phyloP scores from a whole-genome alignment of 2,113 vertebrate genomes.

The Cebidichthys violaceus region DNA sequence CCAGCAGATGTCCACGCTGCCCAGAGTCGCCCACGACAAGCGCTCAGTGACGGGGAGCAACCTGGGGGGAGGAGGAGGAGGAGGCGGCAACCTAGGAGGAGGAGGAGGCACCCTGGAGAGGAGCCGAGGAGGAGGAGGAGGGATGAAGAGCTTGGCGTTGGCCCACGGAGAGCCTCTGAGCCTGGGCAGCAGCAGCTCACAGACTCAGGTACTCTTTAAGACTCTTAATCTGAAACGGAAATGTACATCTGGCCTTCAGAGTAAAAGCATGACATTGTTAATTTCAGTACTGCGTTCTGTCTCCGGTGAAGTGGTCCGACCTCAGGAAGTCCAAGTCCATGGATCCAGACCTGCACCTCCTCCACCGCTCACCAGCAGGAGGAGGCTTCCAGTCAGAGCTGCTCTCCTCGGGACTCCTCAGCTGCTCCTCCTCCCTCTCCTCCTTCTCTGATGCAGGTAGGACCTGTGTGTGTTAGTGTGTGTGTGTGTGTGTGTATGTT shows the following conservation, averaged over 20 bases:
- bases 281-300: slow-evolving; percentile 89
- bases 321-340: slow-evolving; percentile 88
- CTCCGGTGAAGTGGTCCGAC: slow-evolving; percentile 92
- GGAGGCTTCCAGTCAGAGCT: slow-evolving; percentile 72
- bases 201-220: slow-evolving; percentile 52
- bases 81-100: slow-evolving; percentile 76
- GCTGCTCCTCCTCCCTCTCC: slow-evolving; percentile 82
- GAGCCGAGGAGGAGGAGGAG: slow-evolving; percentile 76
- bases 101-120: slow-evolving; percentile 76
- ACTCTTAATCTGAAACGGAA: background rate
- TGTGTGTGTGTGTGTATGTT: no score
- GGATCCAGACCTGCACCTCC: slow-evolving; percentile 85
- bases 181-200: slow-evolving; percentile 66
- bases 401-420: slow-evolving; percentile 79
- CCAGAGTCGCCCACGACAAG: slow-evolving; percentile 88
- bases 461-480: no score
- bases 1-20: slow-evolving; percentile 90
- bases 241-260: background rate
- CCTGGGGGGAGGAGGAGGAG: slow-evolving; percentile 77
- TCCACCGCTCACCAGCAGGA: slow-evolving; percentile 83
- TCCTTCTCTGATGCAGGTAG: slow-evolving; percentile 78
- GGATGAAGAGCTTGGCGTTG: slow-evolving; percentile 81
- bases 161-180: slow-evolving; percentile 83
- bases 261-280: background rate
- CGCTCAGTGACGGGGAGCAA: slow-evolving; percentile 79